Percentiles rank a stretch among this genome's conserved stretches.
phyloP scores from a whole-genome alignment of 2,113 vertebrate species.

The Semnornis frantzii region DNA sequence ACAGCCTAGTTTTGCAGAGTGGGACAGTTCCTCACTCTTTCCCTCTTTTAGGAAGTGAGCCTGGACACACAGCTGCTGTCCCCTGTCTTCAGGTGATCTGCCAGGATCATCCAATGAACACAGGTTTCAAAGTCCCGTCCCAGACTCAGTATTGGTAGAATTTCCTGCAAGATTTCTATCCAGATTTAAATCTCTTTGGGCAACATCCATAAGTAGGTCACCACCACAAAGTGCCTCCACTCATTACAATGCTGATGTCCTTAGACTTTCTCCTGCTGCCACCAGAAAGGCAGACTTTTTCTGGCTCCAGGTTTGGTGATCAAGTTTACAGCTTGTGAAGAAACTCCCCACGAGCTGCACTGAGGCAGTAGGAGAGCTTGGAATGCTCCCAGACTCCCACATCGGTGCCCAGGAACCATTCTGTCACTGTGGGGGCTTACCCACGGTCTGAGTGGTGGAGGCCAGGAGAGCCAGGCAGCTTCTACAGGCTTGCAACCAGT shows the following conservation, averaged over 20 bases:
- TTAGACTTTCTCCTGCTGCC: neutral
- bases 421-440: fast-evolving
- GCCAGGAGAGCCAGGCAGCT: neutral
- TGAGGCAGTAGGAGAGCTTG: neutral
- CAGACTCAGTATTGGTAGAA: neutral
- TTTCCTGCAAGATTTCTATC: neutral
- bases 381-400: neutral
- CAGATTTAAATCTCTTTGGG: neutral
- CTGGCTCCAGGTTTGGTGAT: neutral
- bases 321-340: neutral
- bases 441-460: neutral
- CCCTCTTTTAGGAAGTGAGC: neutral
- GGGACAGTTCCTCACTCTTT: neutral
- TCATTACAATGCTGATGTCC: neutral
- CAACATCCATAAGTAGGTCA: neutral
- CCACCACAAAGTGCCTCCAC: fast-evolving
- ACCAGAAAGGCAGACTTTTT: neutral
- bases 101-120: neutral
- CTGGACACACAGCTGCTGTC: neutral
- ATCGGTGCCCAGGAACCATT: neutral
- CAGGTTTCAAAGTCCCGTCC: neutral
- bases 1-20: neutral
- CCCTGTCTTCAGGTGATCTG: neutral
- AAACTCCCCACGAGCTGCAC: neutral
- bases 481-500: neutral